Base-by-base conservation (phyloP, 2,113 vertebrate genomes). In the Ondatra zibethicus region DNA sequence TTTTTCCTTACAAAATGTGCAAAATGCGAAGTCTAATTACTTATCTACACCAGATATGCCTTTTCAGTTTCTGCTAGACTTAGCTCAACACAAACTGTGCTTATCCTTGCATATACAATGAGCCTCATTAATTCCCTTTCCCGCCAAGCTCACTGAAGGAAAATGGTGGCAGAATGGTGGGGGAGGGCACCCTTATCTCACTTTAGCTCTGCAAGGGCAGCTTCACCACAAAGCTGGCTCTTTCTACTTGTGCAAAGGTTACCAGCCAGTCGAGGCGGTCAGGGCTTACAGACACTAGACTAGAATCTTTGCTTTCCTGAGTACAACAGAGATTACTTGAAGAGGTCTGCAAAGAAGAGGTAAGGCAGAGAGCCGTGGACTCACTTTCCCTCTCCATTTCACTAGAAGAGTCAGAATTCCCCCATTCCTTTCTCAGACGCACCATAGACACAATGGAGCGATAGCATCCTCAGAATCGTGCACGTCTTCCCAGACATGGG, bases 61-160 rank as follows among this genome's bases (percentile, higher is more conserved):
- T 96, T 97, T 96, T 97, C 96, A 92, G 95, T 93, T 96, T 93
- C 97, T 96, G 97, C 92, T 75, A 96, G 78, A 91, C 77, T 92
- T 88, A 95, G 94, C 93, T 75, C 82, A 78, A 94, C 92, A 91
- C 94, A 87, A 92, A 88, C 93, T 93, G 95, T 96, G 92, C 95
- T 93, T 86, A 89, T 50, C 90, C 97, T 94, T 96, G 94, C 92
- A 95, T 97, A 63, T 75, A 95, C 90, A 97, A 97, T 90, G 94
- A 95, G 88, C 39, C 94, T 93, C 91, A 93, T 97, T 96, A 96
- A 97, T 98, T 96, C 96, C 52, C 76, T 92, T 75, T 87, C 55
- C 84, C 96, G 96, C 94, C 81, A 92, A 87, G 89, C 55, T 91
- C 78, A 86, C 16, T 55, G 78, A 82, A 78, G 84, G 88, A 75